A percentile compares a stretch with the other conserved stretches of the same genome.
Evolutionary conservation across 1,140 invertebrate genomes (phyloP).

Genomic region (Zaprionus africanus): DNA sequence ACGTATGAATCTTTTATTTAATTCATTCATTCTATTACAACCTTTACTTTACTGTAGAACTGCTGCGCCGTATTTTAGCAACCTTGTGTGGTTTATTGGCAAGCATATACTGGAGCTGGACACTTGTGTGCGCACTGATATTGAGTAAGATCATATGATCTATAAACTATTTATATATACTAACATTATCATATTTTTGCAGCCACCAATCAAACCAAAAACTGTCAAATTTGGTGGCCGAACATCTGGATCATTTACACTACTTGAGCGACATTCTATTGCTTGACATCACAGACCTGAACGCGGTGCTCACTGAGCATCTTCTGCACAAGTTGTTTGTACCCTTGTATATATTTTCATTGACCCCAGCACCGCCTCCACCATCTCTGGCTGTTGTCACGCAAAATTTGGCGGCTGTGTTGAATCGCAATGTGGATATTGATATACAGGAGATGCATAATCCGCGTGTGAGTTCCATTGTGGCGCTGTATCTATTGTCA

Average conservation of each 20-base stretch:
- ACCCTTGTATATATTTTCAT: conserved; percentile 97
- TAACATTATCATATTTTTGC: conserved; percentile 60
- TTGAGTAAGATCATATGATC: conserved; percentile 89
- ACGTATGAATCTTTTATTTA: no score
- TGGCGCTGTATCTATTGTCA: conserved; percentile 95
- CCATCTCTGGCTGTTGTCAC: conserved; percentile 86
- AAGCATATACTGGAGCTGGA: conserved; percentile 99
- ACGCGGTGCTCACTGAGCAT: conserved; percentile 98
- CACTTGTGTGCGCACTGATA: conserved; percentile 96
- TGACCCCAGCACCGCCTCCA: conserved; percentile 86
- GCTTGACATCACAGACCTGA: conserved; percentile 95
- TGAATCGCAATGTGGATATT: conserved; percentile 86
- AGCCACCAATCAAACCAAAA: conserved; percentile 96
- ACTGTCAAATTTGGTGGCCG: conserved; percentile 97
- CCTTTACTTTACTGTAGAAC: conserved; percentile 87
- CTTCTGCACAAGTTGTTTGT: conserved; percentile 96
- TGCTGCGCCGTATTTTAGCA: conserved; percentile 98
- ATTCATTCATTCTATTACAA: not conserved
- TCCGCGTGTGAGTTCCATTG: conserved; percentile 93
- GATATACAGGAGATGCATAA: conserved; percentile 85
- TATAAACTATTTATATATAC: not conserved
- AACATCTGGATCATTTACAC: conserved; percentile 98
- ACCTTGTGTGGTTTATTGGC: conserved; percentile 99
- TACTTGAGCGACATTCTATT: conserved; percentile 99
- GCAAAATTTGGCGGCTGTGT: conserved; percentile 87